Evolutionary conservation across 2,113 vertebrate genomes (phyloP).

Genomic region (Scytalopus superciliaris): DNA sequence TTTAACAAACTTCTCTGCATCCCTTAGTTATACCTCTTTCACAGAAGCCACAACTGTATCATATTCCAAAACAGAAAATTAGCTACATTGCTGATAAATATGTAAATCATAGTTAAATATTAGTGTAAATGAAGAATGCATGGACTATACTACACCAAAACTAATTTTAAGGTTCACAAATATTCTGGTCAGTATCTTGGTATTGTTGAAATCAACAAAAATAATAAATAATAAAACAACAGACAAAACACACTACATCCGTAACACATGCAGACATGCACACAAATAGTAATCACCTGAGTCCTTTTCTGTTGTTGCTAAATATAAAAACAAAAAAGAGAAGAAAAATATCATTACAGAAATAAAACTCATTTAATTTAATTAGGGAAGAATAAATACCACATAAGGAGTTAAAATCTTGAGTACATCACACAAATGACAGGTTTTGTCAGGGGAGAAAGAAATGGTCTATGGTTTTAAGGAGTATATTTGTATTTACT

Average conservation of each 20-base stretch:
- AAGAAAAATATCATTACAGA: neutral
- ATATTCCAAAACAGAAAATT: neutral
- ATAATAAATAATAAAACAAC: neutral
- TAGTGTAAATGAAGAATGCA: neutral
- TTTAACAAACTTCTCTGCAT: neutral
- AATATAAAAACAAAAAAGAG: slow-evolving; percentile 40
- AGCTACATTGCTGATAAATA: neutral
- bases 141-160: neutral
- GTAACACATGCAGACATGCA: slow-evolving; percentile 52
- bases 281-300: slow-evolving; percentile 71
- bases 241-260: neutral
- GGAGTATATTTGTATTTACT: neutral
- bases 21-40: neutral
- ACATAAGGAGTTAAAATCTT: neutral
- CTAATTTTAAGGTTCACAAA: neutral
- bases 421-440: neutral
- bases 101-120: neutral
- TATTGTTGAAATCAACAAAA: neutral
- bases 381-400: neutral
- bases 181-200: neutral
- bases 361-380: neutral
- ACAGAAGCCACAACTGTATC: neutral
- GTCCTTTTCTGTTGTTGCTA: slow-evolving; percentile 76
- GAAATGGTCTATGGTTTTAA: neutral
- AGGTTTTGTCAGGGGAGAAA: neutral